phyloP scores from a whole-genome alignment of 2,797 vertebrate species.

The Phalloptychus januarius region DNA sequence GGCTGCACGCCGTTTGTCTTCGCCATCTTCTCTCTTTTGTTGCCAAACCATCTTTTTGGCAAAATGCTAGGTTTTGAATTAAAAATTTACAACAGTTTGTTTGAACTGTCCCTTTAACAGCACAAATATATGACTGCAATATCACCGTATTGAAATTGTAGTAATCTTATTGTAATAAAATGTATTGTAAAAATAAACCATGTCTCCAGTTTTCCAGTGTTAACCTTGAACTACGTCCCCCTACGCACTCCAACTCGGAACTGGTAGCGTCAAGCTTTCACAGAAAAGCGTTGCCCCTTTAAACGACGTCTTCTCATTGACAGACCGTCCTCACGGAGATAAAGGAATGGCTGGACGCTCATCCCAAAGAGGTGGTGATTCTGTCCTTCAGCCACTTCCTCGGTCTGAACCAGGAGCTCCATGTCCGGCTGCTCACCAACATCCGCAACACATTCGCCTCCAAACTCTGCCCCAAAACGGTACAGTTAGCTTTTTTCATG shows the following conservation, averaged over 20 bases:
- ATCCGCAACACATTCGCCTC: slow-evolving; percentile 85
- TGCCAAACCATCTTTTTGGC: no score
- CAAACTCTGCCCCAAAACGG: slow-evolving; percentile 88
- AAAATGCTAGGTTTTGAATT: no score
- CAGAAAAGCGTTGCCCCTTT: background rate
- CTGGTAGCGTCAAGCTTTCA: no score
- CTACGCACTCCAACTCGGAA: no score
- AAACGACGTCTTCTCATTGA: slow-evolving; percentile 18
- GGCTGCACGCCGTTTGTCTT: no score
- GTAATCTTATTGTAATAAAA: no score
- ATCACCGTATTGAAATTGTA: no score
- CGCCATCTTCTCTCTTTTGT: no score
- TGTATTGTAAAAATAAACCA: background rate
- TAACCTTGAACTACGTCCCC: background rate
- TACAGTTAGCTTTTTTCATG: slow-evolving; percentile 48
- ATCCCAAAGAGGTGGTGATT: slow-evolving; percentile 89
- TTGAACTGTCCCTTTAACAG: background rate
- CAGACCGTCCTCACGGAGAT: slow-evolving; percentile 89
- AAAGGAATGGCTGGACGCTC: slow-evolving; percentile 87
- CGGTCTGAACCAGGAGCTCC: slow-evolving; percentile 83
- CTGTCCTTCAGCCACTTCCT: slow-evolving; percentile 92
- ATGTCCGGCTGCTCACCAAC: slow-evolving; percentile 81
- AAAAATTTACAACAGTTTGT: background rate
- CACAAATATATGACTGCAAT: no score
- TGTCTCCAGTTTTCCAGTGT: background rate